These are phyloP conservation scores for Thecophora atra DNA, from an alignment of 2,888 invertebrate genomes.

Conservation along the genomic window DNA sequence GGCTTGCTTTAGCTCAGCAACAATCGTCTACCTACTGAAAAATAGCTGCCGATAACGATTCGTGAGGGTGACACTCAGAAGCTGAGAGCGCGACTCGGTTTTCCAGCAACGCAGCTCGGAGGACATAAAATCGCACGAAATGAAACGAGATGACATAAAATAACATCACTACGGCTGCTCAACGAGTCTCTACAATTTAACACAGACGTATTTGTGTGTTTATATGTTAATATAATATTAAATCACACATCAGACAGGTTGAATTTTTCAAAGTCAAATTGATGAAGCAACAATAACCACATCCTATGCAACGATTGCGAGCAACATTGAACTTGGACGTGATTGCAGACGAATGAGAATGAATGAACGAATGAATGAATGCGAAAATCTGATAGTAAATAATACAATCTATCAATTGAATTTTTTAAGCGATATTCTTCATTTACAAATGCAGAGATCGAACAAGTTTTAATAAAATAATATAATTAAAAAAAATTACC, in stretches of 20 bases:
- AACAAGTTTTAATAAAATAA: too few species aligned
- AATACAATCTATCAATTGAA: too few species aligned
- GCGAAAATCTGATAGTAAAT: too few species aligned
- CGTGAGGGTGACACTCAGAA: slow-evolving; percentile 27
- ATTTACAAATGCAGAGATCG: too few species aligned
- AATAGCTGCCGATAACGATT: neutral
- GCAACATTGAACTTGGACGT: slow-evolving; percentile 11
- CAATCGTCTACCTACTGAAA: neutral
- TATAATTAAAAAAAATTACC: too few species aligned
- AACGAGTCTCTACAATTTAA: neutral
- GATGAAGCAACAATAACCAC: neutral
- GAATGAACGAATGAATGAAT: too few species aligned
- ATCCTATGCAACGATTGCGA: neutral
- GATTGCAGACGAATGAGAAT: neutral
- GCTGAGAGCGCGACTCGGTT: slow-evolving; percentile 28
- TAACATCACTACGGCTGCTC: neutral
- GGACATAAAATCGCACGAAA: neutral
- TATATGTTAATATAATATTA: neutral
- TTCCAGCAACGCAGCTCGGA: slow-evolving; percentile 9
- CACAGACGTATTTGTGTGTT: neutral
- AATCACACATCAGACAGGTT: neutral
- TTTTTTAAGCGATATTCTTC: too few species aligned
- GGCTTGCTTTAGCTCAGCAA: neutral
- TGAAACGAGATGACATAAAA: neutral
- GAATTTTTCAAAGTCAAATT: slow-evolving; percentile 4